Evolutionary conservation across 2,113 vertebrate genomes (phyloP).

Genomic region (Tachuris rubrigastra): DNA sequence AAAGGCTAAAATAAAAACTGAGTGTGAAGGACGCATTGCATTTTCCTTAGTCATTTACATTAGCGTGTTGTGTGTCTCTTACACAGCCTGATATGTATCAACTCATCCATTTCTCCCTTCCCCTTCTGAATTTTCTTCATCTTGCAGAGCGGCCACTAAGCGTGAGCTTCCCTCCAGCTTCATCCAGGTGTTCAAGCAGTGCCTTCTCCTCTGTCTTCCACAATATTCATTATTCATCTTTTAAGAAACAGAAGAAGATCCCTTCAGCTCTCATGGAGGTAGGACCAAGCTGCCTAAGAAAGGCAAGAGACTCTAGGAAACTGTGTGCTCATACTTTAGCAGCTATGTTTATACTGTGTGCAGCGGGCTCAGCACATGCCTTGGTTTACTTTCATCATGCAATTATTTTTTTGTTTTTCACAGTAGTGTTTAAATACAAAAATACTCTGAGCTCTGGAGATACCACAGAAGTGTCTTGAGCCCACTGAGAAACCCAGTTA

Average conservation of each 20-base stretch:
- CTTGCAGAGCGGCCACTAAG: slow-evolving; percentile 76
- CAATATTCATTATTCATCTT: slow-evolving; percentile 88
- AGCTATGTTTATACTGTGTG: not conserved
- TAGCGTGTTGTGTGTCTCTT: not conserved
- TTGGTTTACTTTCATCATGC: not conserved
- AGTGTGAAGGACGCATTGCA: not conserved
- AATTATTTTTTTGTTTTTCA: not conserved
- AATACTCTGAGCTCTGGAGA: not conserved
- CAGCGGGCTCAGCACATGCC: not conserved
- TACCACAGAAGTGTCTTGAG: not conserved
- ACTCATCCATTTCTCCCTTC: not conserved
- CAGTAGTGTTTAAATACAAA: not conserved
- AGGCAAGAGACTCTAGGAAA: not conserved
- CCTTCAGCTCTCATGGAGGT: slow-evolving; percentile 88
- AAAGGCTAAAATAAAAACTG: not conserved
- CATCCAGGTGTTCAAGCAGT: slow-evolving; percentile 79
- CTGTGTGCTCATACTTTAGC: not conserved
- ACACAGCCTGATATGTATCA: not conserved
- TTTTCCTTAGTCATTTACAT: not conserved
- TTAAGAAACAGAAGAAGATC: slow-evolving; percentile 91
- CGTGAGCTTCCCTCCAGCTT: slow-evolving; percentile 78
- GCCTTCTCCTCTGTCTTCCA: slow-evolving; percentile 91
- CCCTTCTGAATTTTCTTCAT: not conserved
- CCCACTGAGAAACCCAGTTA: not conserved
- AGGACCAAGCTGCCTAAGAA: slow-evolving; percentile 28